Evolutionary conservation across 1,140 invertebrate genomes (phyloP), one percentile per base, ranked within the genome.

Genomic region (Panagrolaimus sp.): DNA sequence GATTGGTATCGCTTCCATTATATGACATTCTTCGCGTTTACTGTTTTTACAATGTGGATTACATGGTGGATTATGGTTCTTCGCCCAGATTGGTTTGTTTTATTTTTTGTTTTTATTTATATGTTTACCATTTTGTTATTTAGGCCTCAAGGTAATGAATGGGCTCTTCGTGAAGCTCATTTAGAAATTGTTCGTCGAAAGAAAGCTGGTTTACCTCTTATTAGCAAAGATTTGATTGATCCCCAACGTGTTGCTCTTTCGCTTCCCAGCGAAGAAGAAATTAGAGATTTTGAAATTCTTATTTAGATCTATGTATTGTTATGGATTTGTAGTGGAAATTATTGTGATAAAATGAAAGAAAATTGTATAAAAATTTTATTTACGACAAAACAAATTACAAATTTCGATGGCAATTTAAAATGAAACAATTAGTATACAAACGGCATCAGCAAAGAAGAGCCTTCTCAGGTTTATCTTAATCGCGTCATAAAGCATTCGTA

Each of bases 161-260:
- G 96, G 96, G 85, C 89, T 10, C 88, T 90, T 71, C 86, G 95
- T 80, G 94, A 98, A 86, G 95, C 90, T 7, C 96, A 90, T 83
- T 82, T 98, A 43, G 90, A 94, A 85, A 83, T 98, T 12, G 88
- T 91, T 70, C 87, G 91, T 70, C 88, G 93, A 79, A 93, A 98
- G 86, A 87, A 88, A 71, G 84, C 88, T 62, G 94, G 94, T 1
- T 83, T 93, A 10, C 91, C 90, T 28, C 84, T 89, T 0, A 88
- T 98, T 48, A 91, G 92, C 84, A 88, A 88, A 28, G 90, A 98
- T 84, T 88, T 90, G 68, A 86, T 96, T 64, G 88, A 90, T 76
- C 89, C 89, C 0, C 86, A 63, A 43, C 63, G 73, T 6, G 74
- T 77, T 43, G 38, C 63, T 45, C 15, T 47, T n/a, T 26, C n/a